These are phyloP conservation scores for Sphenopsis melanotis DNA, from an alignment of 2,797 vertebrate species.

Conservation along the genomic window DNA sequence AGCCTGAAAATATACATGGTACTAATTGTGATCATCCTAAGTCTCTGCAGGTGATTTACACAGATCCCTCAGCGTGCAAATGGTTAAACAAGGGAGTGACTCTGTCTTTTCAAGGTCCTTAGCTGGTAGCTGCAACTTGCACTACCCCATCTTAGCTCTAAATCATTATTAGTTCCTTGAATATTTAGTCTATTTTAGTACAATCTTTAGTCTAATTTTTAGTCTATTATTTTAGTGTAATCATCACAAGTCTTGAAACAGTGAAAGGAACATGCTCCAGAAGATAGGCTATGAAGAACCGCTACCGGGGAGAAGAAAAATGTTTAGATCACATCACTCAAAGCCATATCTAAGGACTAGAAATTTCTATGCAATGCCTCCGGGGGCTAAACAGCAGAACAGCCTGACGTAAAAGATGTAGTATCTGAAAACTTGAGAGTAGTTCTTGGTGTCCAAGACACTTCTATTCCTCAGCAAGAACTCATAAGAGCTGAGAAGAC, in stretches of 20 bases:
- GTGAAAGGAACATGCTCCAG: not conserved
- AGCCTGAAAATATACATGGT: not conserved
- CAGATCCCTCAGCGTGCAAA: not conserved
- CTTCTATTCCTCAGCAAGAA: constrained; percentile 37
- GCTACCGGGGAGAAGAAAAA: not conserved
- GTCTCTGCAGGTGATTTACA: not conserved
- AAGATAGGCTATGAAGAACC: not conserved
- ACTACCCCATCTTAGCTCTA: not conserved
- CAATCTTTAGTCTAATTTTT: not conserved
- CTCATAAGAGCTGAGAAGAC: constrained; percentile 52
- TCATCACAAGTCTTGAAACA: not conserved
- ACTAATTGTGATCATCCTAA: not conserved
- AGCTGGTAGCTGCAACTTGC: not conserved
- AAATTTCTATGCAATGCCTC: not conserved
- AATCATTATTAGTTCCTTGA: not conserved
- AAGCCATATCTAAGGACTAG: not conserved
- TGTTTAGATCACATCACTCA: not conserved
- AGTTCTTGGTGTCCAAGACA: not conserved
- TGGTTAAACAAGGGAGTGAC: not conserved
- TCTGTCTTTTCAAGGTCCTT: not conserved
- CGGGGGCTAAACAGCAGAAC: not conserved
- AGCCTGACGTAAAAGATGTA: not conserved
- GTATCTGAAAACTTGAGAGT: not conserved
- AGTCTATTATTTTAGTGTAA: not conserved
- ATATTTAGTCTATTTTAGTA: not conserved